Percentiles rank a stretch among this genome's conserved stretches.
phyloP scores from a whole-genome alignment of 2,797 vertebrate species.

The Kryptopterus vitreolus region DNA sequence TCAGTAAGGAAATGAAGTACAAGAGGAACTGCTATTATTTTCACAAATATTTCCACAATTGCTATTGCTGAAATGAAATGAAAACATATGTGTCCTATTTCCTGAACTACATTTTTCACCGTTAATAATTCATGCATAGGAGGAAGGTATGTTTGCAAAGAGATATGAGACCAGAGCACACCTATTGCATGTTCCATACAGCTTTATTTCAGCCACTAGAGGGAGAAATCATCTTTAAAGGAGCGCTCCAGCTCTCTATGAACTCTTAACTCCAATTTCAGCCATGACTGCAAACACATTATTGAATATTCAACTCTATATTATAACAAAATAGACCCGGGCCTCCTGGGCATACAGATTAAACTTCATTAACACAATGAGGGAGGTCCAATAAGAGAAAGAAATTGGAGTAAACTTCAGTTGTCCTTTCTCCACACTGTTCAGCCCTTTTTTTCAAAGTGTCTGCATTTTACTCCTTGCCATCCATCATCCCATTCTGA shows the following conservation, averaged over 20 bases:
- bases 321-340: slow-evolving; percentile 39
- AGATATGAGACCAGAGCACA: not conserved
- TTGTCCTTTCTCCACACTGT: slow-evolving; percentile 32
- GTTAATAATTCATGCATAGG: slow-evolving; percentile 19
- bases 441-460: slow-evolving; percentile 11
- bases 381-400: slow-evolving; percentile 39
- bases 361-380: slow-evolving; percentile 43
- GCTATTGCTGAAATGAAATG: slow-evolving; percentile 54
- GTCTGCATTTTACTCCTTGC: slow-evolving; percentile 65
- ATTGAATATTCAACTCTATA: slow-evolving; percentile 41
- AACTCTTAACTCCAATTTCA: slow-evolving; percentile 39
- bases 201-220: slow-evolving; percentile 70
- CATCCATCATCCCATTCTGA: slow-evolving; percentile 70
- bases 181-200: not conserved
- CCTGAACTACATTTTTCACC: slow-evolving; percentile 27
- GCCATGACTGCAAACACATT: slow-evolving; percentile 42
- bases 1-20: slow-evolving; percentile 76
- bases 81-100: slow-evolving; percentile 57
- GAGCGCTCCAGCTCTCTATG: slow-evolving; percentile 6
- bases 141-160: slow-evolving; percentile 13
- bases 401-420: slow-evolving; percentile 41
- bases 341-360: slow-evolving; percentile 49
- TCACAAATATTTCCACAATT: slow-evolving; percentile 79
- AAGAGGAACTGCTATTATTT: slow-evolving; percentile 73
- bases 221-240: slow-evolving; percentile 67